Evolutionary conservation across 2,888 invertebrate species (phyloP), one percentile per base, ranked within the genome.

Genomic region (Cheilosia impressa): DNA sequence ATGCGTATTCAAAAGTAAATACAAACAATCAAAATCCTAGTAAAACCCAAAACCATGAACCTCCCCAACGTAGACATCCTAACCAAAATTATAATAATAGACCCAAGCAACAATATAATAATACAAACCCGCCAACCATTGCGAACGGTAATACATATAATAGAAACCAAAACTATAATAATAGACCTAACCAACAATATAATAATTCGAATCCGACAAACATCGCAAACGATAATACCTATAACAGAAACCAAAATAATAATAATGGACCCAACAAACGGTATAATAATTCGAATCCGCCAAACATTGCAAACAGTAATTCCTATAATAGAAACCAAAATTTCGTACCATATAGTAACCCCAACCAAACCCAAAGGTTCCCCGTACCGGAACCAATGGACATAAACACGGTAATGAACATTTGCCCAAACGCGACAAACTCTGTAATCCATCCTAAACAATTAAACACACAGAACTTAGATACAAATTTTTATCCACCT

Each of bases 401-500:
- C 5, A 55, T 55, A 24, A 55, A 31, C 27, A 4, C 55, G 24
- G 22, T 15, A 55, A 55, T n/a, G 31, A 24, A 31, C n/a, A 55
- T 24, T 31, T 43, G 5, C 1, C n/a, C 43, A 43, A 43, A 43
- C 6, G 43, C 43, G 43, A 43, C 43, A 1, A 43, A 43, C 43
- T 7, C 43, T 6, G n/a, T 43, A 6, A 6, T n/a, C n/a, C n/a
- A 43, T 4, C 55, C 27, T 24, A 55, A 24, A n/a, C 31, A 55
- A 55, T 24, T 31, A 31, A n/a, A n/a, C 43, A 7, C n/a, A n/a
- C n/a, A 15, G n/a, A n/a, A 43, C 5, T 43, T n/a, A 43, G 58
- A 34, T 38, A 58, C 58, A 58, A 38, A 58, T 58, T 58, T 58
- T 38, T 19, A 58, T 19, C 58, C 17, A 22, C 58, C 10, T n/a